Percentiles rank a stretch among this genome's conserved stretches.
These are phyloP conservation scores for Drosophila ogumai DNA, from an alignment of 1,140 invertebrate species.

Conservation along the genomic window DNA sequence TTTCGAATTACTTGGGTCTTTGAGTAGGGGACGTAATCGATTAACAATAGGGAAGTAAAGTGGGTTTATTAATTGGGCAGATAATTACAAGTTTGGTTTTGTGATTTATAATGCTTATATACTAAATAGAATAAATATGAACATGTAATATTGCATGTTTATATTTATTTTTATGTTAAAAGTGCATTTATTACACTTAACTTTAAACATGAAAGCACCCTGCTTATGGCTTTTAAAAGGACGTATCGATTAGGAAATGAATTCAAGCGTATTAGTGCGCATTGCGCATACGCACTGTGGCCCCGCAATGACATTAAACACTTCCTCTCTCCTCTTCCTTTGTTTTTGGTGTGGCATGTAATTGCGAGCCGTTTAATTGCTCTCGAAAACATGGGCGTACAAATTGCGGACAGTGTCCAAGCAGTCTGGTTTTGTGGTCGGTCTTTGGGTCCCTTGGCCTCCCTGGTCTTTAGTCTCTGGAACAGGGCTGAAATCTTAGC, in stretches of 20 bases:
- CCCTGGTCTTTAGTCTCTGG: slow-evolving; percentile 1
- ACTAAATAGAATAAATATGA: too few species aligned
- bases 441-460: slow-evolving; percentile 1
- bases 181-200: not conserved
- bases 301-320: slow-evolving; percentile 13
- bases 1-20: slow-evolving; percentile 16
- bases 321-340: not conserved
- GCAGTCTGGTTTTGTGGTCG: slow-evolving; percentile 15
- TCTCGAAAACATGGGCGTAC: slow-evolving; percentile 41
- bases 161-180: not conserved
- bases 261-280: slow-evolving; percentile 4
- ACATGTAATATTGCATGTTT: not conserved
- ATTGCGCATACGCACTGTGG: slow-evolving; percentile 56
- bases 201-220: not conserved
- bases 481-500: slow-evolving; percentile 44
- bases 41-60: slow-evolving; percentile 9
- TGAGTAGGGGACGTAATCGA: slow-evolving; percentile 21
- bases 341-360: slow-evolving; percentile 39
- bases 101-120: too few species aligned
- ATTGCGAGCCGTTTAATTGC: slow-evolving; percentile 67
- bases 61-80: slow-evolving; percentile 4
- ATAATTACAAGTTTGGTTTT: not conserved
- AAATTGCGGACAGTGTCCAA: slow-evolving; percentile 28
- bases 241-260: slow-evolving; percentile 23
- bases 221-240: not conserved